These are phyloP conservation scores for Tipula unca DNA, from an alignment of 2,888 invertebrate species.

Conservation along the genomic window DNA sequence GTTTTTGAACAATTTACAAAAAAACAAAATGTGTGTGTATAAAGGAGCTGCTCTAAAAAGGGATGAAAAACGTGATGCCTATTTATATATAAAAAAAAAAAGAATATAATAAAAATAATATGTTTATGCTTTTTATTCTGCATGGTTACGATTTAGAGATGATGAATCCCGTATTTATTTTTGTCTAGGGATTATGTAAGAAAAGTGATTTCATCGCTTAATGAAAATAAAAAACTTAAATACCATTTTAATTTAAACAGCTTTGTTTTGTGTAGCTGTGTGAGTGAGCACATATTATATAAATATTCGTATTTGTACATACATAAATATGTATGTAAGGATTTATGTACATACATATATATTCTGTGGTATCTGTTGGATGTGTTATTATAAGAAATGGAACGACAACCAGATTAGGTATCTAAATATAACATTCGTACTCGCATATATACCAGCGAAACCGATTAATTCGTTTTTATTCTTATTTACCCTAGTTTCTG, in stretches of 20 bases:
- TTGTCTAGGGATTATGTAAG: neutral
- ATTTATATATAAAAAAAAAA: neutral
- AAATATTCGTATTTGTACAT: neutral
- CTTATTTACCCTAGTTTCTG: neutral
- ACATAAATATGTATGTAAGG: neutral
- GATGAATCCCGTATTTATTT: neutral
- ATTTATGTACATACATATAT: neutral
- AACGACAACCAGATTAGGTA: neutral
- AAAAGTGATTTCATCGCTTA: slow-evolving; percentile 8
- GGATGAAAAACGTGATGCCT: neutral
- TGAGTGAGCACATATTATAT: neutral
- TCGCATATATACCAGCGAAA: neutral
- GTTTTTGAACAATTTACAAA: neutral
- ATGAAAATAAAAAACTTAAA: neutral
- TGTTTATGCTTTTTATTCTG: neutral
- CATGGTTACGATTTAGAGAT: neutral
- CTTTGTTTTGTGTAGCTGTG: neutral
- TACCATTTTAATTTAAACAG: slow-evolving; percentile 8
- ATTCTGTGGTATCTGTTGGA: neutral
- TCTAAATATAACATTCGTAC: neutral
- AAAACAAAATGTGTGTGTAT: neutral
- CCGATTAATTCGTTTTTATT: neutral
- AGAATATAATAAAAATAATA: too few species aligned
- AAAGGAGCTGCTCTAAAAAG: neutral
- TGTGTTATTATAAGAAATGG: neutral